Conservation (phyloP, 2,888 invertebrate genomes). For the Hypomecis punctinalis region DNA sequence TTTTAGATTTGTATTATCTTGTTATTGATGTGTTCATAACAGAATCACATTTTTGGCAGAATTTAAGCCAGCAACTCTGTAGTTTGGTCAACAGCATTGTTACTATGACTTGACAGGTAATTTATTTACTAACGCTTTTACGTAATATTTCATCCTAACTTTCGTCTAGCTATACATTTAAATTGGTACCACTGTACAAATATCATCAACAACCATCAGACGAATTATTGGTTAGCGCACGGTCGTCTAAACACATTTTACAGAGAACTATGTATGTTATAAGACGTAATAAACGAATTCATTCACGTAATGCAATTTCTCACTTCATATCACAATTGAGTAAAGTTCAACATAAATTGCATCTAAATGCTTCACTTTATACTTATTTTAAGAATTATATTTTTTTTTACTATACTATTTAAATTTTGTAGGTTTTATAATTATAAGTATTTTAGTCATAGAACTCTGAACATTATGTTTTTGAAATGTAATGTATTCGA, state of each 20-base stretch:
- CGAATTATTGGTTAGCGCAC: neutral
- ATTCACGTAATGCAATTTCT: conserved; percentile 20
- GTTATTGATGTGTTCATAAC: too few species aligned
- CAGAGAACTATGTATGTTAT: neutral
- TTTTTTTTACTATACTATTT: neutral
- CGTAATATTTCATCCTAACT: too few species aligned
- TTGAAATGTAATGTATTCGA: neutral
- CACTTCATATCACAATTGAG: conserved; percentile 34
- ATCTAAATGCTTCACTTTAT: conserved; percentile 3
- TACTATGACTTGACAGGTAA: too few species aligned
- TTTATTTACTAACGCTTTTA: too few species aligned
- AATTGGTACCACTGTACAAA: too few species aligned
- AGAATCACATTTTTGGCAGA: too few species aligned
- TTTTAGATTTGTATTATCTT: too few species aligned
- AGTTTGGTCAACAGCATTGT: too few species aligned
- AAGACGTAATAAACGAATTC: conserved; percentile 7
- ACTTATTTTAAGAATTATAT: neutral
- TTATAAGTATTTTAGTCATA: neutral
- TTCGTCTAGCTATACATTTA: too few species aligned
- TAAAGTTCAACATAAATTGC: conserved; percentile 9
- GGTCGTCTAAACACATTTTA: neutral
- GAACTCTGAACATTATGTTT: neutral
- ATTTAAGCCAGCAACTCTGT: too few species aligned
- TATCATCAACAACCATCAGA: too few species aligned
- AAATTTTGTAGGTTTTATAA: neutral